phyloP scores from a whole-genome alignment of 2,797 vertebrate species.

The Oreonectes daqikongensis region DNA sequence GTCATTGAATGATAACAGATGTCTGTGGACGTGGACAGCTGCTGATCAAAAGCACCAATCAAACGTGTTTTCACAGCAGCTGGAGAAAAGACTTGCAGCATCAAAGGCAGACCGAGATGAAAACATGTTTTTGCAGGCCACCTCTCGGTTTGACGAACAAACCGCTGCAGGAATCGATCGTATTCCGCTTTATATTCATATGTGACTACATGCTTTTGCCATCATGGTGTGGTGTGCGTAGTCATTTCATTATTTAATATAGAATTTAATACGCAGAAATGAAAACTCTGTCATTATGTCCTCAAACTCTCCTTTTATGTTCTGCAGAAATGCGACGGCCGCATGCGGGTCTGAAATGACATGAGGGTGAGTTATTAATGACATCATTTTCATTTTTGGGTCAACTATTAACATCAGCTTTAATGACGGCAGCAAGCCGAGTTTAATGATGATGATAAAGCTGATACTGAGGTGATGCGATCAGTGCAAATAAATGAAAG shows the following conservation, averaged over 20 bases:
- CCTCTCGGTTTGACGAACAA: conserved; percentile 12
- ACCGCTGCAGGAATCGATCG: conserved; percentile 3
- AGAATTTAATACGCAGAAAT: background rate
- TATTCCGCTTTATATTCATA: background rate
- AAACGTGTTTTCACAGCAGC: conserved; percentile 18
- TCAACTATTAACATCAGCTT: background rate
- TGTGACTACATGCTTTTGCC: background rate
- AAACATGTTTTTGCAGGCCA: conserved; percentile 23
- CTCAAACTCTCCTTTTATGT: background rate
- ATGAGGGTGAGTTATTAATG: background rate
- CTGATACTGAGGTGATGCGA: background rate
- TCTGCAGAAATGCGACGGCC: background rate
- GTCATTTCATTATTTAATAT: background rate
- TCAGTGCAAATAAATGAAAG: background rate
- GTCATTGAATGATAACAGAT: conserved; percentile 25
- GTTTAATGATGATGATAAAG: background rate
- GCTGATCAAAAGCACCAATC: conserved; percentile 42
- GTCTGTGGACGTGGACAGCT: conserved; percentile 25
- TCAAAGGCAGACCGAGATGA: conserved; percentile 5
- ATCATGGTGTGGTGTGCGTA: background rate
- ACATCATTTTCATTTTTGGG: background rate
- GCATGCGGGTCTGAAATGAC: background rate
- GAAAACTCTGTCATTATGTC: background rate
- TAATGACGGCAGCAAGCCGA: background rate
- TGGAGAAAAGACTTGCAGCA: conserved; percentile 8